Conservation (phyloP, 2,797 vertebrate genomes). For the Vireo griseus region DNA sequence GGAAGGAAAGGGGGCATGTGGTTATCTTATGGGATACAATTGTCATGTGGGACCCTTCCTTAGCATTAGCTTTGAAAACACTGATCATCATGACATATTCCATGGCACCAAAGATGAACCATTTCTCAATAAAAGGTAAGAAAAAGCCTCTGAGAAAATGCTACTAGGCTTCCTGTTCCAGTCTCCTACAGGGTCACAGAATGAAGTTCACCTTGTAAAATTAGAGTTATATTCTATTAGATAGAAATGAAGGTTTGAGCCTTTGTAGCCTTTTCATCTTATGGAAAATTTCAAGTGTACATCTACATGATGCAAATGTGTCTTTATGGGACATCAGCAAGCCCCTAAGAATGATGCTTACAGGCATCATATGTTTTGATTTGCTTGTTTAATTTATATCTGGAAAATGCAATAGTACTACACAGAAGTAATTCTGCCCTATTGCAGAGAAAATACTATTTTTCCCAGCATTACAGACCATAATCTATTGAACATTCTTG, state of each 20-base stretch:
- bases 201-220: background rate
- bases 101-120: background rate
- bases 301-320: background rate
- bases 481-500: slow-evolving; percentile 33
- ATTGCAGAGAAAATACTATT: background rate
- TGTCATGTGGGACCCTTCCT: background rate
- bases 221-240: background rate
- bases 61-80: background rate
- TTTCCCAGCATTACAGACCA: slow-evolving; percentile 6
- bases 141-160: background rate
- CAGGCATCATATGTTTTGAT: background rate
- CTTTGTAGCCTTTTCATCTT: background rate
- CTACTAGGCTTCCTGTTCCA: background rate
- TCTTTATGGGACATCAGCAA: background rate
- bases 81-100: background rate
- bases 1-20: slow-evolving; percentile 52
- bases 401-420: background rate
- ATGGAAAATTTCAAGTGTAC: background rate
- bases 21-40: slow-evolving; percentile 22
- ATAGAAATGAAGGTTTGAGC: background rate
- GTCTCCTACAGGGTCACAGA: background rate
- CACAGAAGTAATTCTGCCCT: background rate
- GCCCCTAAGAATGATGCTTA: background rate
- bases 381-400: background rate
- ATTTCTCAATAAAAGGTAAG: background rate